Base-by-base conservation (phyloP, 2,888 invertebrate genomes). In the Malachius bipustulatus region DNA sequence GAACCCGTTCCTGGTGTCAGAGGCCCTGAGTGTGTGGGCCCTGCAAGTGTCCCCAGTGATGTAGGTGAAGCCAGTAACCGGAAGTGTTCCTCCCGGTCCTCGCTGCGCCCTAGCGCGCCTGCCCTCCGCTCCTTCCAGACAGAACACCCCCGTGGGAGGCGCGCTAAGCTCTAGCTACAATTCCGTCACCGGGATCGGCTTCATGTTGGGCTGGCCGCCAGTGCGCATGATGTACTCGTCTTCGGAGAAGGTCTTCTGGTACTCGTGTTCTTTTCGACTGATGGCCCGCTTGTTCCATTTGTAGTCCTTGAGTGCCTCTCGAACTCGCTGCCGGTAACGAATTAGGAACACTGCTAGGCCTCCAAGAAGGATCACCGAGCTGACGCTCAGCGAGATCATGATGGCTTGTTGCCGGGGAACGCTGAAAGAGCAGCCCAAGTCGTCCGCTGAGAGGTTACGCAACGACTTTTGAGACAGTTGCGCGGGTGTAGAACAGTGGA, bases 141-240 rank as follows among this genome's bases (percentile, higher is more conserved):
- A 81, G 70, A 70, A 81, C 65, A 72, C 80, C 76, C 70, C 77
- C 70, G 63, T 54, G 52, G 74, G 79, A 70, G 84, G 83, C 76
- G 85, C 84, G 82, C 84, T 83, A 68, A 84, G 82, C 74, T 87
- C 85, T 85, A 87, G 87, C 85, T 87, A 88, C 82, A 88, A 85
- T 63, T 87, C 88, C 70, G 88, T 88, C 54, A 87, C 85, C 48
- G 88, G 88, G 56, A 87, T 82, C 12, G 83, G 82, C 56, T 76
- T 70, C 43, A 69, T 60, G 55, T 70, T 56, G 55, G 62, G 64
- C 44, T 64, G 65, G 43, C 75, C n/a, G n/a, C n/a, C 72, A 35
- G 77, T 71, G 36, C 79, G 70, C 43, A 78, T 76, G 55, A 79
- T 78, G 63, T 82, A 85, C 59, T 88, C 87, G 57, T 87, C 87